Conservation (phyloP, 1,140 invertebrate species). For the Drosophila repletoides region DNA sequence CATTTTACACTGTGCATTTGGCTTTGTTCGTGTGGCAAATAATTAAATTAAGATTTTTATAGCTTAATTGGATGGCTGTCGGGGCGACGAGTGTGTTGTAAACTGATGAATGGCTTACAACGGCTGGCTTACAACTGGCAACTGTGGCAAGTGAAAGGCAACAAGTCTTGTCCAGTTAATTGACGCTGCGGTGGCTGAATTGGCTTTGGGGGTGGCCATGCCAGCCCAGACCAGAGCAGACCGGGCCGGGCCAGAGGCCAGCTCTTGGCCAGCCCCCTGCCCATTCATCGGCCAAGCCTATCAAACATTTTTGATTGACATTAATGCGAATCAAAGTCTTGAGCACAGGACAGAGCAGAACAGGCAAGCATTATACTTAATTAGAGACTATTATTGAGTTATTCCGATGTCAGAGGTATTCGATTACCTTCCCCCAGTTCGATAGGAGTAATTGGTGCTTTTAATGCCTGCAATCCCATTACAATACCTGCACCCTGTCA, state of each 20-base stretch:
- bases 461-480: no score
- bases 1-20: slow-evolving; percentile 2
- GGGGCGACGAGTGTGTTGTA: slow-evolving; percentile 33
- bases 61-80: slow-evolving; percentile 78
- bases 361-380: neutral
- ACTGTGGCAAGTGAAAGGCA: slow-evolving; percentile 38
- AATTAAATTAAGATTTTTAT: slow-evolving; percentile 80
- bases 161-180: slow-evolving; percentile 26
- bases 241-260: neutral
- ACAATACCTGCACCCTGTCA: no score
- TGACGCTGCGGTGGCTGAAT: neutral
- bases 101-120: slow-evolving; percentile 24
- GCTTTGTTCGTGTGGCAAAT: slow-evolving; percentile 74
- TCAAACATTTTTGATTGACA: slow-evolving; percentile 5
- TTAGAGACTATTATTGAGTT: slow-evolving; percentile 4
- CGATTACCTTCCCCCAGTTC: no score
- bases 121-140: neutral
- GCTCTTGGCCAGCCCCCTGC: neutral
- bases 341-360: neutral
- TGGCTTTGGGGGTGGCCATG: slow-evolving; percentile 8
- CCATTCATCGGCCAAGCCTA: slow-evolving; percentile 3
- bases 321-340: slow-evolving; percentile 6
- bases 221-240: no score
- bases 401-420: no score
- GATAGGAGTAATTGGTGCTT: no score